A percentile compares a stretch with the other conserved stretches of the same genome.
phyloP scores from a whole-genome alignment of 2,888 invertebrate species.

The Morpho achilles region DNA sequence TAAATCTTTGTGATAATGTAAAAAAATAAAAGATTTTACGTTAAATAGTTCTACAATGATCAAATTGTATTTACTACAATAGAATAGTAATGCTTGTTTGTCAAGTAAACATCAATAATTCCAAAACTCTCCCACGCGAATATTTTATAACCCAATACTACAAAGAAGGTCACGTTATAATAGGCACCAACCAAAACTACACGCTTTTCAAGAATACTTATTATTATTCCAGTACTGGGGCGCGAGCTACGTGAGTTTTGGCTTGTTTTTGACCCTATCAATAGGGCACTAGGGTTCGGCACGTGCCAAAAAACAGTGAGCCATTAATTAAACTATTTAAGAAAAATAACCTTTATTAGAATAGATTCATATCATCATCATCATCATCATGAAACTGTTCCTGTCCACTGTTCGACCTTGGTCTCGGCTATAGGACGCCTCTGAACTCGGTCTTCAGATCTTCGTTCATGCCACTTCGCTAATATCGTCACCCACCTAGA shows the following conservation, averaged over 20 bases:
- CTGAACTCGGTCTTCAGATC: too few relatives aligned
- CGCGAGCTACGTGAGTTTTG: constrained; percentile 57
- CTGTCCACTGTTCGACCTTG: too few relatives aligned
- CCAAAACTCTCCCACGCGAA: constrained; percentile 19
- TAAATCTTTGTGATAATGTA: too few relatives aligned
- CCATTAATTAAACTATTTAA: constrained; percentile 24
- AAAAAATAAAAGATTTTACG: too few relatives aligned
- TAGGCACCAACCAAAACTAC: constrained; percentile 40
- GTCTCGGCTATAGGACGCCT: too few relatives aligned
- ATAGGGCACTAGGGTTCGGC: constrained; percentile 48
- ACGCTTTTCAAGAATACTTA: constrained; percentile 47
- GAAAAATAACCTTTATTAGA: constrained; percentile 11
- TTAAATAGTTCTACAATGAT: too few relatives aligned
- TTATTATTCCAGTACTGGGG: constrained; percentile 57
- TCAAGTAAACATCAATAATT: not conserved
- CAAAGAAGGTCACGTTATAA: constrained; percentile 41
- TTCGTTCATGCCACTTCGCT: too few relatives aligned
- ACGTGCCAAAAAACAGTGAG: constrained; percentile 48
- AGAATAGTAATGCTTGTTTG: too few relatives aligned
- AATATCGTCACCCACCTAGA: too few relatives aligned
- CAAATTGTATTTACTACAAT: too few relatives aligned
- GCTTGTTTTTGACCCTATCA: constrained; percentile 67
- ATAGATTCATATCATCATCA: too few relatives aligned
- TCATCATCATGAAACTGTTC: too few relatives aligned
- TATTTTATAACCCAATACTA: constrained; percentile 40